A percentile compares a stretch with the other conserved stretches of the same genome.
phyloP scores from a whole-genome alignment of 2,113 vertebrate species.

The Podiceps cristatus region DNA sequence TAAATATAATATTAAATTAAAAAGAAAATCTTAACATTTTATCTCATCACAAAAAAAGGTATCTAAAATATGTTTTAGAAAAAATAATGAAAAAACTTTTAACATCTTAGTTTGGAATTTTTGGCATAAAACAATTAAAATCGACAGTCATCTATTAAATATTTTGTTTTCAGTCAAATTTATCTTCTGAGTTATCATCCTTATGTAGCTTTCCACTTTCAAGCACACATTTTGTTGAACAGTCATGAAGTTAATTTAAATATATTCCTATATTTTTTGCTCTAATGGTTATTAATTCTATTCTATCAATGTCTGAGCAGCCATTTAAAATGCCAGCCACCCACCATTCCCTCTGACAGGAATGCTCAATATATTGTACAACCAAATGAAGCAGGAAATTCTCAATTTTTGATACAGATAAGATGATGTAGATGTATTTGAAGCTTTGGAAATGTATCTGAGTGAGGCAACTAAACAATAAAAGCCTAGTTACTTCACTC shows the following conservation, averaged over 20 bases:
- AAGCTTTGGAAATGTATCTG: not conserved
- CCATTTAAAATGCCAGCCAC: not conserved
- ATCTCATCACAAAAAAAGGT: not conserved
- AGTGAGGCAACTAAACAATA: not conserved
- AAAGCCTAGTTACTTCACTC: conserved; percentile 1
- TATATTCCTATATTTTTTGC: not conserved
- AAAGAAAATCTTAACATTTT: not conserved
- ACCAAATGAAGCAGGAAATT: not conserved
- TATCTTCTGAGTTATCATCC: not conserved
- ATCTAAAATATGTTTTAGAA: not conserved
- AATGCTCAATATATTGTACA: not conserved
- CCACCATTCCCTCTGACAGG: not conserved
- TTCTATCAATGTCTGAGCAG: not conserved
- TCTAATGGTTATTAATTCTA: not conserved
- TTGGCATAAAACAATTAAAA: not conserved
- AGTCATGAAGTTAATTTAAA: not conserved
- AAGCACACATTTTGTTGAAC: not conserved
- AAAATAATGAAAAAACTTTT: not conserved
- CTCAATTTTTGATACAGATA: not conserved
- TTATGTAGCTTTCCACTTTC: not conserved
- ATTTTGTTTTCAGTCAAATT: not conserved
- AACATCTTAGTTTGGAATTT: not conserved
- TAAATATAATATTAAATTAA: not conserved
- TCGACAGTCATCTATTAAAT: not conserved
- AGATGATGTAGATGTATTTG: not conserved